Evolutionary conservation across 2,888 invertebrate genomes (phyloP).

Genomic region (Trissolcus japonicus): DNA sequence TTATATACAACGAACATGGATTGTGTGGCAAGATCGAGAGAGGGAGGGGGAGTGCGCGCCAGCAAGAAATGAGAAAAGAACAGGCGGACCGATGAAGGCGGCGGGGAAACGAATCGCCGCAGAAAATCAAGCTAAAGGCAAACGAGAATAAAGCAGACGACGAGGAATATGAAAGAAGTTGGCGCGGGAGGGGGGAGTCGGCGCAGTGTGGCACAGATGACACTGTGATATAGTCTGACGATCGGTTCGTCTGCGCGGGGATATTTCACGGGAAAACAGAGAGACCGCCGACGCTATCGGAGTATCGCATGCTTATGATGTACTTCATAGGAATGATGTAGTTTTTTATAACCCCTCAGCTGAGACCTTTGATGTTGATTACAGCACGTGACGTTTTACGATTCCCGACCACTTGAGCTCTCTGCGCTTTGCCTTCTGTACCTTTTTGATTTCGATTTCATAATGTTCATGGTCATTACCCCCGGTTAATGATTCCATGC

Average conservation of each 20-base stretch:
- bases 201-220: conserved; percentile 22
- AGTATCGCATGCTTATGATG: conserved; percentile 35
- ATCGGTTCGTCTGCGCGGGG: conserved; percentile 3
- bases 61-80: conserved; percentile 51
- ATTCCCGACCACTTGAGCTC: not conserved
- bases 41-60: conserved; percentile 46
- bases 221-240: conserved; percentile 46
- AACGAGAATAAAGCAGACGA: conserved; percentile 36
- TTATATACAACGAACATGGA: conserved; percentile 35
- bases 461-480: no score
- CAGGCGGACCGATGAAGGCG: conserved; percentile 40
- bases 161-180: conserved; percentile 37
- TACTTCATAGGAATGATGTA: conserved; percentile 31
- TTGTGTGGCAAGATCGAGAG: conserved; percentile 48
- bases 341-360: conserved; percentile 20
- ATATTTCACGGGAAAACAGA: conserved; percentile 3
- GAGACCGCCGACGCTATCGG: conserved; percentile 13
- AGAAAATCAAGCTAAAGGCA: conserved; percentile 39
- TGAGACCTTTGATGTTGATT: conserved; percentile 18
- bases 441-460: no score
- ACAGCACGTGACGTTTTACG: conserved; percentile 11
- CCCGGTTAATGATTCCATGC: not conserved
- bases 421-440: not conserved
- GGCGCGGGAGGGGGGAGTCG: not conserved
- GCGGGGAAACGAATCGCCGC: conserved; percentile 37